Conservation (phyloP, 2,797 vertebrate genomes). For the Glossophaga mutica region DNA sequence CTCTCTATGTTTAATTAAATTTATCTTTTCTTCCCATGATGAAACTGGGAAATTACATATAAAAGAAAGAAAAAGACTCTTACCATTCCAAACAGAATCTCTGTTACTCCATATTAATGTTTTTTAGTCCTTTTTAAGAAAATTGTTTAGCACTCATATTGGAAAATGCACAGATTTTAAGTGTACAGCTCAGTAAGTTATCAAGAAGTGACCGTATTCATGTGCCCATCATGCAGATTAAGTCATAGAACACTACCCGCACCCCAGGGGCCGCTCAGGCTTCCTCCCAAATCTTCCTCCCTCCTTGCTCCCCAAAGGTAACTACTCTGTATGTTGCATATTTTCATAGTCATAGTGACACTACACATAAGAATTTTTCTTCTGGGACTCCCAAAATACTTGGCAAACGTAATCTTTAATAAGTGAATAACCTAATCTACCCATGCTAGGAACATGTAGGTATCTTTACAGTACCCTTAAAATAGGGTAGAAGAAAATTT, state of each 20-base stretch:
- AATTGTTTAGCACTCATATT: background rate
- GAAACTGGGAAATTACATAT: constrained; percentile 28
- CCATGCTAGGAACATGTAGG: background rate
- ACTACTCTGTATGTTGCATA: background rate
- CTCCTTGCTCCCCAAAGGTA: background rate
- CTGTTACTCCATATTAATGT: background rate
- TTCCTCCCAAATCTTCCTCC: background rate
- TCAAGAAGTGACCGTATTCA: background rate
- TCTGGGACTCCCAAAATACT: background rate
- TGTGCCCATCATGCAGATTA: background rate
- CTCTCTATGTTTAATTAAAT: constrained; percentile 1
- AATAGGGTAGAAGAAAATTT: background rate
- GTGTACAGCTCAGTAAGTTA: background rate
- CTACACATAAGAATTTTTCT: background rate
- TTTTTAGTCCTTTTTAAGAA: background rate
- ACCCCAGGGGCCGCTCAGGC: background rate
- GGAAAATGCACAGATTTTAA: constrained; percentile 6
- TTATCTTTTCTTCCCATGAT: constrained; percentile 33
- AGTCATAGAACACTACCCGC: background rate
- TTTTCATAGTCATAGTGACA: background rate
- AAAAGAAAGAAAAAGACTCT: background rate
- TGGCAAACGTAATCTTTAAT: background rate
- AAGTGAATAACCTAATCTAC: background rate
- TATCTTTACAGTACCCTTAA: background rate
- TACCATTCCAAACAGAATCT: background rate